Base-by-base conservation (phyloP, 2,113 vertebrate genomes). In the Bubo bubo region DNA sequence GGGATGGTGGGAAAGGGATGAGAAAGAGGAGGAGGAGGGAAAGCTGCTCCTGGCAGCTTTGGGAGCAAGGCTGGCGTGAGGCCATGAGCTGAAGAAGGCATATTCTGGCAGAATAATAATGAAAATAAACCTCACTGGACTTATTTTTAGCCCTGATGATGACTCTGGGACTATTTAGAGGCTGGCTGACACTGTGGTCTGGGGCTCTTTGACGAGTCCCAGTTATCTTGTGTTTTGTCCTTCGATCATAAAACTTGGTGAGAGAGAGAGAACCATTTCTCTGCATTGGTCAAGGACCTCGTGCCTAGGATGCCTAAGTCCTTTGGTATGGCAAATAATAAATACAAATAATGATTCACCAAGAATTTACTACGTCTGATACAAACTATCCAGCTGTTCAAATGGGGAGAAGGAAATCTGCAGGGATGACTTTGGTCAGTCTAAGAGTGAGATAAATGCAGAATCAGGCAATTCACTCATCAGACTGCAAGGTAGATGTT, bases 101-200 rank as follows among this genome's bases (percentile, higher is more conserved):
- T 50, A 73, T 50, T 97, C 86, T 90, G 75, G 79, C 79, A 86
- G 63, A 71, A 88, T 79, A 73, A 66, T 70, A 86, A 79, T 34
- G 50, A 92, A 96, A 92, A 94, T 90, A 93, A 94, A 74, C 35
- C 55, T 34, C 76, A 41, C n/a, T 32, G 14, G 68, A 16, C 37
- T 86, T 94, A 96, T 97, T 97, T 96, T 97, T 97, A 97, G 92
- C 47, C 55, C 63, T 39, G 34, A 1, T 86, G 79, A 4, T 96
- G 86, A 73, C 73, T 88, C 24, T 90, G 90, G n/a, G 82, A 80
- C 63, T 90, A 77, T 95, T 95, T 83, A 73, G 37, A 77, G 75
- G 68, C 68, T 95, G 91, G 88, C 82, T 95, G 95, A 95, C 91
- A 83, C 86, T 55, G 83, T 56, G 59, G 79, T 93, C 95, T 95